Evolutionary conservation across 1,140 invertebrate species (phyloP).

Genomic region (Dufourea novaeangliae): DNA sequence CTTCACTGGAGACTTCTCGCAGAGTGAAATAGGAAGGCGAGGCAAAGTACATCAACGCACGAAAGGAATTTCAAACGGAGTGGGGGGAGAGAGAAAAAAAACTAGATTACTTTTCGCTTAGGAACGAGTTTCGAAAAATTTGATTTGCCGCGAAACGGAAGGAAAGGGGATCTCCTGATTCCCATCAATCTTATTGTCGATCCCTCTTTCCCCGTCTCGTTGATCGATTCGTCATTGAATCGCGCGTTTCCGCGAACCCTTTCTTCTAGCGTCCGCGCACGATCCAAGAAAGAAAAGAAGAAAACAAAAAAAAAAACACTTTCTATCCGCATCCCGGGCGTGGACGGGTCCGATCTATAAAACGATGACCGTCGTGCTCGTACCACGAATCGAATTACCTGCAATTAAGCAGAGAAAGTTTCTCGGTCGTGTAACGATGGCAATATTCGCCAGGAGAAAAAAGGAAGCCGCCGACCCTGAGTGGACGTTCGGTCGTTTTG

Average conservation of each 20-base stretch:
- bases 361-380: conserved; percentile 31
- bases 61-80: not conserved
- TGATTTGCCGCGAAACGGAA: conserved; percentile 28
- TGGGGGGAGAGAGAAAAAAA: conserved; percentile 18
- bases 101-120: not conserved
- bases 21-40: not conserved
- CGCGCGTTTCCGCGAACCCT: conserved; percentile 46
- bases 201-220: not conserved
- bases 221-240: conserved; percentile 17
- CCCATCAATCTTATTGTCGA: conserved; percentile 44
- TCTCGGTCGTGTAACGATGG: conserved; percentile 17
- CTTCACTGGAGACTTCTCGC: not conserved
- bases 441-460: not conserved
- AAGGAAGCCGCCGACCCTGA: not conserved
- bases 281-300: not conserved
- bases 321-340: conserved; percentile 54
- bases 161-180: conserved; percentile 53
- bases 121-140: conserved; percentile 13
- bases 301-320: conserved; percentile 41
- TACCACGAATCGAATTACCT: conserved; percentile 40
- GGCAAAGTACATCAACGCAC: not conserved
- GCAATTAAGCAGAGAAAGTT: conserved; percentile 54
- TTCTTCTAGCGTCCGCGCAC: conserved; percentile 35
- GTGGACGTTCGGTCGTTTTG: not conserved
- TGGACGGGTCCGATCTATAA: conserved; percentile 43